Evolutionary conservation across 2,113 vertebrate genomes (phyloP).

Genomic region (Perca schrenkii): DNA sequence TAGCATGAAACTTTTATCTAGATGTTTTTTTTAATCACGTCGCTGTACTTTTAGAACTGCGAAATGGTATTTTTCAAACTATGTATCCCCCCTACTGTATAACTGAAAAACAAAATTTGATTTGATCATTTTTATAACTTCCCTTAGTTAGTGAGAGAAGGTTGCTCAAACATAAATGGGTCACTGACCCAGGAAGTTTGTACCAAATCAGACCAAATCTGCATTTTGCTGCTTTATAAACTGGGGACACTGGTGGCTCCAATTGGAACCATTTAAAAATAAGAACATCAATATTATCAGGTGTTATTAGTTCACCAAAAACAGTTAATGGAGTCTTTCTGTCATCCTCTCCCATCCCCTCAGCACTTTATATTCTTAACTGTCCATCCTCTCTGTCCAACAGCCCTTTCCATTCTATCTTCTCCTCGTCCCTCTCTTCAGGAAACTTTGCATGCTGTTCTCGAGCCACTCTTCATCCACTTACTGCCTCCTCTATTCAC

Average conservation of each 20-base stretch:
- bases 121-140: background rate
- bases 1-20: background rate
- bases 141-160: background rate
- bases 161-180: background rate
- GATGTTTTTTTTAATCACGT: background rate
- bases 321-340: slow-evolving; percentile 26
- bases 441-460: slow-evolving; percentile 64
- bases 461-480: slow-evolving; percentile 51
- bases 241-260: background rate
- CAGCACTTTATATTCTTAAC: slow-evolving; percentile 34
- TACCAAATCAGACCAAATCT: background rate
- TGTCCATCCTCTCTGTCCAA: background rate
- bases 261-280: background rate
- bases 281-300: background rate
- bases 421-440: slow-evolving; percentile 35
- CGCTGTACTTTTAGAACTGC: background rate
- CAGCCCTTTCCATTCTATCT: slow-evolving; percentile 29
- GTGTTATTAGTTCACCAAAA: slow-evolving; percentile 10
- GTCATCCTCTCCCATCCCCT: slow-evolving; percentile 18
- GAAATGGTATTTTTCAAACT: background rate
- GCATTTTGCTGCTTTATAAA: background rate
- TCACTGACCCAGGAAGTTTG: background rate
- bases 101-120: background rate
- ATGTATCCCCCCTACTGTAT: background rate
- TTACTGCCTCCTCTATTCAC: slow-evolving; percentile 70